phyloP scores from a whole-genome alignment of 37 sponge, comb jelly and placozoan species.

The Geodia barretti region DNA sequence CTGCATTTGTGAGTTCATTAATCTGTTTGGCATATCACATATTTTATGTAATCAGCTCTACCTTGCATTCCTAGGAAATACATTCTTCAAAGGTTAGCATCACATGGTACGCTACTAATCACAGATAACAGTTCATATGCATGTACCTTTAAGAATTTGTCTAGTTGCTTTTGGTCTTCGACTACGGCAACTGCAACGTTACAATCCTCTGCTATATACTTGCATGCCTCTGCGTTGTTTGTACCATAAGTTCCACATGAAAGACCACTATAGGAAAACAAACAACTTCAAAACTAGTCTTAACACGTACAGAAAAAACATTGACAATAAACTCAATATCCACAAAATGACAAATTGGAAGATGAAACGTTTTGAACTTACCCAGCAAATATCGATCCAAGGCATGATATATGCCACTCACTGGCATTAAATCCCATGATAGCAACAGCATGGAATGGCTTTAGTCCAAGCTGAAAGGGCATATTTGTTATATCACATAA shows the following conservation, averaged over 20 bases:
- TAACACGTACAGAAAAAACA: not conserved
- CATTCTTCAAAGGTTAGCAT: no score
- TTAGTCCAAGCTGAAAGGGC: constrained; percentile 65
- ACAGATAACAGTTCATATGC: no score
- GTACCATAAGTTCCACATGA: constrained; percentile 78
- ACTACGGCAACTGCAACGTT: constrained; percentile 75
- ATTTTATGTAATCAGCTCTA: no score
- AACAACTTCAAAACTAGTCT: no score
- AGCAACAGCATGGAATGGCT: constrained; percentile 58
- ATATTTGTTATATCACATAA: not conserved
- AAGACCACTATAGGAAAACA: constrained; percentile 61
- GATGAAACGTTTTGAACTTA: constrained; percentile 4
- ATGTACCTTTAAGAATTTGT: constrained; percentile 83
- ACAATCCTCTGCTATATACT: constrained; percentile 60
- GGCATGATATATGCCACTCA: constrained; percentile 70
- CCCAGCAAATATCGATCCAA: constrained; percentile 85
- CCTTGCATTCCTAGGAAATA: no score
- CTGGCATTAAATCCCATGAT: constrained; percentile 84
- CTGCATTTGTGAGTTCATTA: no score
- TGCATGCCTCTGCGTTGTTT: constrained; percentile 79
- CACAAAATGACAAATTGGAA: not conserved
- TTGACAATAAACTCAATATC: not conserved
- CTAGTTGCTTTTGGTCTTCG: constrained; percentile 79
- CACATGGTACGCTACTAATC: no score
- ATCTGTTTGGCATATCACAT: no score